These are phyloP conservation scores for Carpatolechia fugitivella DNA, from an alignment of 2,888 invertebrate genomes.

Conservation along the genomic window DNA sequence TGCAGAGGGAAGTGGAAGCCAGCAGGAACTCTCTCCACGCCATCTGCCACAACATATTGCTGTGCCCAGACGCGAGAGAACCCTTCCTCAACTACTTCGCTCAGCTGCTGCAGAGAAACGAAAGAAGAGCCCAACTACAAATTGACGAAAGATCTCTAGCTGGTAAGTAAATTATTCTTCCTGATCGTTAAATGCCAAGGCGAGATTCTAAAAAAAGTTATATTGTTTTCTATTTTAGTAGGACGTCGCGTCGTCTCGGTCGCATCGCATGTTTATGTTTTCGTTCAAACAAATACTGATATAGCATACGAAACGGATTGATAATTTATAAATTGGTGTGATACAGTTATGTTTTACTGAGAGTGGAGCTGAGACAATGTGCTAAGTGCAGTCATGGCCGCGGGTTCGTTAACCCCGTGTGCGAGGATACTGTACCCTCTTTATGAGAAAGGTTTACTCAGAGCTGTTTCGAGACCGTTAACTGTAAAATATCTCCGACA, in stretches of 20 bases:
- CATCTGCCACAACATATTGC: constrained; percentile 90
- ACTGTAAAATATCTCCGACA: background rate
- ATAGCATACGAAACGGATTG: background rate
- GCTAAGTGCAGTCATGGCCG: constrained; percentile 12
- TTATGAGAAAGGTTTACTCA: background rate
- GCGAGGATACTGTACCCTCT: background rate
- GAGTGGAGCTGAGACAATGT: constrained; percentile 6
- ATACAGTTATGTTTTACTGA: constrained; percentile 6
- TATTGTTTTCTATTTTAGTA: background rate
- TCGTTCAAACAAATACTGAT: background rate
- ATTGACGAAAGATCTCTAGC: constrained; percentile 92
- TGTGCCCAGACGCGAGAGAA: constrained; percentile 89
- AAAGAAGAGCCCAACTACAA: constrained; percentile 93
- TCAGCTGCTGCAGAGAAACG: constrained; percentile 87
- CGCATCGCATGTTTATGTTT: background rate
- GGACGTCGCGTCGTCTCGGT: background rate
- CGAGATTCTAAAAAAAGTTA: background rate
- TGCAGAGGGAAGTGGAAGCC: constrained; percentile 90
- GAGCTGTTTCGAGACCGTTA: constrained; percentile 1
- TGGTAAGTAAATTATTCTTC: constrained; percentile 38
- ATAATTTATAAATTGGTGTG: background rate
- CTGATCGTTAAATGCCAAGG: background rate
- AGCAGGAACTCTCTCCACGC: constrained; percentile 87
- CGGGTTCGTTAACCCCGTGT: constrained; percentile 3
- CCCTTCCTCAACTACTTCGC: constrained; percentile 89